Percentiles rank a stretch among this genome's conserved stretches.
phyloP scores from a whole-genome alignment of 2,797 vertebrate genomes.

The Harpagifer antarcticus region DNA sequence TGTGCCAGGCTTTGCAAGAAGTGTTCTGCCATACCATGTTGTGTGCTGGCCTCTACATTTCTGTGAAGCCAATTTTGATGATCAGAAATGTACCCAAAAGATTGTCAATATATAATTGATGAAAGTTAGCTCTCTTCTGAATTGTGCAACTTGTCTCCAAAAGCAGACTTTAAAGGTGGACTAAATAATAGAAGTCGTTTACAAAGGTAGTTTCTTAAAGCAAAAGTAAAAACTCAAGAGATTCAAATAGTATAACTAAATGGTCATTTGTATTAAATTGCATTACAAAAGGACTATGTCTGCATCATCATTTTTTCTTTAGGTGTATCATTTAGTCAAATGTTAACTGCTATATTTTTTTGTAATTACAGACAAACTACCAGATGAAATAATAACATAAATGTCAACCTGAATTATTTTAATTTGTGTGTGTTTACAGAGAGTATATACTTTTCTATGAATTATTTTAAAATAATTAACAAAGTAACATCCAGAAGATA shows the following conservation, averaged over 20 bases:
- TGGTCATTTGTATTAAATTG: neutral
- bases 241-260: neutral
- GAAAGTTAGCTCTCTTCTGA: neutral
- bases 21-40: neutral
- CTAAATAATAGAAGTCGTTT: neutral
- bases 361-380: slow-evolving; percentile 31
- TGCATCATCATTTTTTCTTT: slow-evolving; percentile 1
- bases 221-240: neutral
- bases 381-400: slow-evolving; percentile 30
- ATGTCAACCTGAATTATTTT: slow-evolving; percentile 22
- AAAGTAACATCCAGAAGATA: neutral
- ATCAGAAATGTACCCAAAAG: slow-evolving; percentile 8
- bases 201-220: neutral
- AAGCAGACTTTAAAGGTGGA: neutral
- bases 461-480: slow-evolving; percentile 36
- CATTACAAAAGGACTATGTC: neutral
- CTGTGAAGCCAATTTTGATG: neutral
- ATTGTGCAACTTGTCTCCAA: slow-evolving; percentile 5
- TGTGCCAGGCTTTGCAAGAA: neutral
- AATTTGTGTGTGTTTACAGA: slow-evolving; percentile 55
- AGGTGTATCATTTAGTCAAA: slow-evolving; percentile 7
- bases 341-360: slow-evolving; percentile 38
- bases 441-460: slow-evolving; percentile 60
- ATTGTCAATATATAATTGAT: neutral
- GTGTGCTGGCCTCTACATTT: slow-evolving; percentile 3